These are phyloP conservation scores for Eupristina koningsbergeri DNA, from an alignment of 1,140 invertebrate species.

Conservation along the genomic window DNA sequence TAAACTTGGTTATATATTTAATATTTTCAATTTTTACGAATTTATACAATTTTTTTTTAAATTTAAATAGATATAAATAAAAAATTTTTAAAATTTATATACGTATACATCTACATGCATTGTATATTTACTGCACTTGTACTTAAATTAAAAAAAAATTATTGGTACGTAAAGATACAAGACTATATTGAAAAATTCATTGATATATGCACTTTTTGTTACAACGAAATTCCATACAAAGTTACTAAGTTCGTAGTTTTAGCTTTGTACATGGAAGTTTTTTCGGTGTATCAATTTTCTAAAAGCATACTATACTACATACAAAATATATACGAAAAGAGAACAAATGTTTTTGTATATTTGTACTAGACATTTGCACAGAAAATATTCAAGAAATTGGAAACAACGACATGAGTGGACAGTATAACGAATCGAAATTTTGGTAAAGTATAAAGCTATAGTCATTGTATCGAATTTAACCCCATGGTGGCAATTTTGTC, in stretches of 20 bases:
- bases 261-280: not conserved
- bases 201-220: not conserved
- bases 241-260: not conserved
- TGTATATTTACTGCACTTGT: too few relatives aligned
- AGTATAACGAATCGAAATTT: not conserved
- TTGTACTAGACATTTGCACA: too few relatives aligned
- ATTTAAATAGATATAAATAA: too few relatives aligned
- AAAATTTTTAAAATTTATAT: too few relatives aligned
- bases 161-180: too few relatives aligned
- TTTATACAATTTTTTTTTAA: too few relatives aligned
- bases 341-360: not conserved
- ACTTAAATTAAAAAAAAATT: too few relatives aligned
- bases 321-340: not conserved
- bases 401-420: not conserved
- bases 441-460: not conserved
- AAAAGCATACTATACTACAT: not conserved
- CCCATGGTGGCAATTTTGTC: not conserved
- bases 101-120: too few relatives aligned
- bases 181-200: not conserved
- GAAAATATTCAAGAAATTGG: not conserved
- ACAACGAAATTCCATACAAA: not conserved
- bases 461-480: not conserved
- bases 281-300: not conserved
- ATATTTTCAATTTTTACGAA: too few relatives aligned
- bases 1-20: too few relatives aligned